Evolutionary conservation across 2,888 invertebrate genomes (phyloP), one percentile per base, ranked within the genome.

Genomic region (Branchellion lobata): DNA sequence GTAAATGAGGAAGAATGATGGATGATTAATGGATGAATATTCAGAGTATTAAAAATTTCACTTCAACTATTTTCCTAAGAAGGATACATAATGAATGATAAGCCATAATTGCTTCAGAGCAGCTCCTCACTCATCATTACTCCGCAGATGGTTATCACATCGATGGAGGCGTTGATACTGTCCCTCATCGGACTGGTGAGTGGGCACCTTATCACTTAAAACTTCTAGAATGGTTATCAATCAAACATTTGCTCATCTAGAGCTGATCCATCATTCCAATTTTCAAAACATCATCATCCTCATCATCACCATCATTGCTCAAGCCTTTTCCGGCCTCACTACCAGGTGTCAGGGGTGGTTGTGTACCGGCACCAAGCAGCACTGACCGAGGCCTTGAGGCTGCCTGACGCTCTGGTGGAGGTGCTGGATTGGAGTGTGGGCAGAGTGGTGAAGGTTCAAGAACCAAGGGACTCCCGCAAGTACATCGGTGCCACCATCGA

Each of bases 111-210:
- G n/a, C n/a, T n/a, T n/a, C n/a, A n/a, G n/a, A n/a, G n/a, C n/a
- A n/a, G n/a, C n/a, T n/a, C n/a, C n/a, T n/a, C n/a, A n/a, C n/a
- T n/a, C n/a, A 40, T 14, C 40, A 5, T 40, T 8, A 40, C 40
- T 14, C 40, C 5, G 14, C 82, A 85, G 85, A 83, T 85, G 69
- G 84, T 84, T 14, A 85, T 85, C 79, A 83, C 82, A 11, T 88
- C 88, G 31, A 83, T 85, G 53, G 87, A 88, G 51, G 87, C 88
- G 2, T 82, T 86, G 8, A 81, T 89, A 61, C 86, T 88, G 47
- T 87, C 88, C 5, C 36, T 86, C 2, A 88, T 88, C 85, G 89
- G 89, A 61, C 84, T 89, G 80, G 89, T 89, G 84, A 86, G 8
- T 47, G 8, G 11, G 8, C 47, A 47, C 8, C 8, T 47, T 47